Base-by-base conservation (phyloP, 2,797 vertebrate species). In the Syncerus caffer region DNA sequence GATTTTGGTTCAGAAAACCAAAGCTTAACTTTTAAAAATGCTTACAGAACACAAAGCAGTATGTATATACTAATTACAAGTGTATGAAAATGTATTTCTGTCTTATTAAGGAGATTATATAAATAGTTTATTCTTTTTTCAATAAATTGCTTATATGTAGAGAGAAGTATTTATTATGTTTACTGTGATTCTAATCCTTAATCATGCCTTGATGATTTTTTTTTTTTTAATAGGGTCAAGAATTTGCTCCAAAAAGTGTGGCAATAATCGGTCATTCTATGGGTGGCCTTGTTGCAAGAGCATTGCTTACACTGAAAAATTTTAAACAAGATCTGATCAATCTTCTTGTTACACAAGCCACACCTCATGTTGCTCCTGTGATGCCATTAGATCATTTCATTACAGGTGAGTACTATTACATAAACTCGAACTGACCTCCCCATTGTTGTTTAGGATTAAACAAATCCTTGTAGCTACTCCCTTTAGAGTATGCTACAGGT, bases 231-330 rank as follows among this genome's bases (percentile, higher is more conserved):
- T 93, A 99, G 99, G 99, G 98, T 94, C 97, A 95, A 94, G 99
- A 99, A 60, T 99, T 98, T 86, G 99, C 99, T 58, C 99, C 99
- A 0, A 99, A 97, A 96, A 99, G 99, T 51, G 99, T 99, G 97
- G 99, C 99, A 23, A 98, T 99, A 47, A 99, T 99, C 7, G 99
- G 99, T 15, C 99, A 99, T 98, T 99, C 99, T 85, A 99, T 99
- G 99, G 99, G 99, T n/a, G 99, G 99, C 25, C 99, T 99, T 92
- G 99, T 99, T 98, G 99, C 99, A 84, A 99, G 99, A 97, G 99
- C 99, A 0, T 98, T 99, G 90, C 99, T 99, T 98, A 99, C 99
- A 5, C 95, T 99, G 96, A 99, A 99, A 89, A 99, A 99, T 93
- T 99, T 99, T 98, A 99, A 99, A 97, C 98, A 99, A 47, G 98